Conservation (phyloP, 1,140 invertebrate genomes). For the Drosophila virilis region DNA sequence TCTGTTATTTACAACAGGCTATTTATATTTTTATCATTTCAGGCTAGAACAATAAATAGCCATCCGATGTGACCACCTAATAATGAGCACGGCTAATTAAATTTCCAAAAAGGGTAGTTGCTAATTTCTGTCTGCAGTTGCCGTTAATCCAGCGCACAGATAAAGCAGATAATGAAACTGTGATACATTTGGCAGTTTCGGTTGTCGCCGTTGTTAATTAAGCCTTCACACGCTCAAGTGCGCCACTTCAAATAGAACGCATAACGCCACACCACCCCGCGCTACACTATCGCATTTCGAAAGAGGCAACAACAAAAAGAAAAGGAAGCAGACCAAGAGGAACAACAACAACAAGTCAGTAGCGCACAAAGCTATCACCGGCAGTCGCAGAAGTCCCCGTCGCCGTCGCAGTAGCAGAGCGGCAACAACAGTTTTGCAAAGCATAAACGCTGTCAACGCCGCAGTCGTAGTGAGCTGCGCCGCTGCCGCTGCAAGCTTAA, state of each 20-base stretch:
- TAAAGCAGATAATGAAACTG: slow-evolving; percentile 70
- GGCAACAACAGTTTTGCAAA: slow-evolving; percentile 15
- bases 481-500: not conserved
- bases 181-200: slow-evolving; percentile 59
- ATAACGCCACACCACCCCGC: slow-evolving; percentile 17
- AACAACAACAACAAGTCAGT: slow-evolving; percentile 13
- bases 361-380: slow-evolving; percentile 29
- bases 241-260: slow-evolving; percentile 63
- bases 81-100: slow-evolving; percentile 42
- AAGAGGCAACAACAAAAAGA: slow-evolving; percentile 34
- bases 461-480: slow-evolving; percentile 8
- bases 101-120: slow-evolving; percentile 24
- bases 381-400: slow-evolving; percentile 23
- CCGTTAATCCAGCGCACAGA: slow-evolving; percentile 42
- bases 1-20: slow-evolving; percentile 42
- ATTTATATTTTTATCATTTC: slow-evolving; percentile 51
- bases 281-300: slow-evolving; percentile 49
- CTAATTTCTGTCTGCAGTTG: slow-evolving; percentile 35
- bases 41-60: slow-evolving; percentile 40
- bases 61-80: slow-evolving; percentile 15
- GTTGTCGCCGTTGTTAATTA: slow-evolving; percentile 70
- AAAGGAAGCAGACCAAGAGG: not conserved
- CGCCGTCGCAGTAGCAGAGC: slow-evolving; percentile 1
- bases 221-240: slow-evolving; percentile 76
- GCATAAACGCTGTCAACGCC: not conserved